These are phyloP conservation scores for Microplitis demolitor DNA, from an alignment of 1,140 invertebrate species.

Conservation along the genomic window DNA sequence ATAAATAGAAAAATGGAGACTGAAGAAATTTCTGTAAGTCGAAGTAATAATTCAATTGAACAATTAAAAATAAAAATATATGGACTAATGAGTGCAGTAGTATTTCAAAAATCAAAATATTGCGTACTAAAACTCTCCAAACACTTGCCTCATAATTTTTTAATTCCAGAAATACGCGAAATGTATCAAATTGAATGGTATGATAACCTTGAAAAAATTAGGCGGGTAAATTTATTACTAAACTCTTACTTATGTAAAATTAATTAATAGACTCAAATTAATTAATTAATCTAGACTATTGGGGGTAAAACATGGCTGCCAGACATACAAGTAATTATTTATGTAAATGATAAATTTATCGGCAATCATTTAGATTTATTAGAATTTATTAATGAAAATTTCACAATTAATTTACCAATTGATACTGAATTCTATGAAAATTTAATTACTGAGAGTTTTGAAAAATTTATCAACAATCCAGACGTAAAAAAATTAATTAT, in stretches of 20 bases:
- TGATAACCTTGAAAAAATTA: conserved; percentile 29
- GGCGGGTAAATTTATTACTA: conserved; percentile 16
- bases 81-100: conserved; percentile 7
- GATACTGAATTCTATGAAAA: conserved; percentile 29
- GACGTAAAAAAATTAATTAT: too few species aligned
- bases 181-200: conserved; percentile 36
- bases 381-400: conserved; percentile 26
- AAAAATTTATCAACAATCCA: conserved; percentile 29
- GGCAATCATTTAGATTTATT: conserved; percentile 35
- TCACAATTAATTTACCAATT: conserved; percentile 27
- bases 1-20: too few species aligned
- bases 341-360: conserved; percentile 33
- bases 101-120: conserved; percentile 22
- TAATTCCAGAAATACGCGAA: conserved; percentile 27
- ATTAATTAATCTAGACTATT: conserved; percentile 3
- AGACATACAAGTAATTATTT: conserved; percentile 31
- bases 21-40: neutral
- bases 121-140: conserved; percentile 30
- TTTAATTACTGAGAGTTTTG: conserved; percentile 18
- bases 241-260: neutral
- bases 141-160: conserved; percentile 31
- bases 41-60: neutral
- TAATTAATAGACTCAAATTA: neutral
- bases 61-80: conserved; percentile 7
- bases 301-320: conserved; percentile 30